Evolutionary conservation across 2,113 vertebrate species (phyloP).

Genomic region (Eubucco bourcierii): DNA sequence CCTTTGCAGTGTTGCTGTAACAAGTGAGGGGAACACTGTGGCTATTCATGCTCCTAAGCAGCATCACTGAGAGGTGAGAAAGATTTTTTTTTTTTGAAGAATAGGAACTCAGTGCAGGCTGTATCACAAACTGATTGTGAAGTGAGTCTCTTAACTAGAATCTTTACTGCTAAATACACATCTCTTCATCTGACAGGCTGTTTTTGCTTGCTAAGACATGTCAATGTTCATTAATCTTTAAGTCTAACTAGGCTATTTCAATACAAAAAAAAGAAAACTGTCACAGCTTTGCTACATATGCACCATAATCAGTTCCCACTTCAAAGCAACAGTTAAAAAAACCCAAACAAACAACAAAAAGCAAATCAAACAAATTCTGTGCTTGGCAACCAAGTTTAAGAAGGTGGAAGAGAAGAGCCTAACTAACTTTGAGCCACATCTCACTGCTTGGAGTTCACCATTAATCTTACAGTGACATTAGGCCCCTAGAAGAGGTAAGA

Average conservation of each 20-base stretch:
- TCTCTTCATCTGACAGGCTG: neutral
- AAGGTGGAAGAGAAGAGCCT: neutral
- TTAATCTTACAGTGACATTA: neutral
- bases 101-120: neutral
- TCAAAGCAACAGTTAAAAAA: neutral
- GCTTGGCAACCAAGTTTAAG: neutral
- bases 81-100: neutral
- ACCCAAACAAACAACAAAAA: neutral
- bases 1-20: too few relatives aligned
- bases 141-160: fast-evolving
- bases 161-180: neutral
- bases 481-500: neutral
- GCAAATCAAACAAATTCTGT: neutral
- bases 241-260: neutral
- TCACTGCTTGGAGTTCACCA: neutral
- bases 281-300: neutral
- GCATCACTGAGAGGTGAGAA: neutral
- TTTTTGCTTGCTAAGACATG: neutral
- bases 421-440: neutral
- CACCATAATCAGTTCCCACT: neutral
- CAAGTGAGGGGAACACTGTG: neutral
- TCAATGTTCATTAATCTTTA: neutral
- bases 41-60: too few relatives aligned
- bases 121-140: neutral
- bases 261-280: neutral